Evolutionary conservation across 2,113 vertebrate genomes (phyloP), one percentile per base, ranked within the genome.

Genomic region (Elanoides forficatus): DNA sequence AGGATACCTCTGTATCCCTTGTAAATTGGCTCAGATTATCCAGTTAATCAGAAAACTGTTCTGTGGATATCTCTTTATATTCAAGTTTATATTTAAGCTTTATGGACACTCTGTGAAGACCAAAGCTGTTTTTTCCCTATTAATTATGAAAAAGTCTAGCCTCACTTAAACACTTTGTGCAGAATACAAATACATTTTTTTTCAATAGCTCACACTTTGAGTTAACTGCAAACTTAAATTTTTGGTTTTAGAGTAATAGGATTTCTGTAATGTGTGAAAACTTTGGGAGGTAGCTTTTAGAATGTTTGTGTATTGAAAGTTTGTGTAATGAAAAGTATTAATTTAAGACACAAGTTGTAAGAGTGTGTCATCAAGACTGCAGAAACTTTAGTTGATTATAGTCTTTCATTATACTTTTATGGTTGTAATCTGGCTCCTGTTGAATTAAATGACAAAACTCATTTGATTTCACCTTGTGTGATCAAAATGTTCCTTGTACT

Each of bases 41-140:
- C 94, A 96, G 95, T 97, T 93, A 97, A 97, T 90, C 85, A 96
- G 92, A 90, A 97, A 94, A 72, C 65, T 86, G 48, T 94, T 95
- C 76, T 97, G 85, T 93, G 86, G 75, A 66, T 71, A 63, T 80
- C 88, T 94, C 76, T 74, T 91, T 73, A 58, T 79, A 79, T 88
- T 84, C 56, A 85, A 94, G 76, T 72, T 93, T 88, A 83, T 85
- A 76, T 66, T 84, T 93, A 80, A 95, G 53, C 62, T 79, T 95
- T 88, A 55, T 78, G 68, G 70, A 63, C 6, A 42, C 23, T 52
- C 26, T 53, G 9, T 66, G 52, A 92, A 84, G 72, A 78, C 63
- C 81, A 95, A 90, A 86, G 52, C 32, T 86, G 48, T 34, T 94
- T 95, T 93, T 95, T 79, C 11, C 26, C 58, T 55, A 9, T 47